Evolutionary conservation across 2,797 vertebrate genomes (phyloP).

Genomic region (Yasuhikotakia modesta): DNA sequence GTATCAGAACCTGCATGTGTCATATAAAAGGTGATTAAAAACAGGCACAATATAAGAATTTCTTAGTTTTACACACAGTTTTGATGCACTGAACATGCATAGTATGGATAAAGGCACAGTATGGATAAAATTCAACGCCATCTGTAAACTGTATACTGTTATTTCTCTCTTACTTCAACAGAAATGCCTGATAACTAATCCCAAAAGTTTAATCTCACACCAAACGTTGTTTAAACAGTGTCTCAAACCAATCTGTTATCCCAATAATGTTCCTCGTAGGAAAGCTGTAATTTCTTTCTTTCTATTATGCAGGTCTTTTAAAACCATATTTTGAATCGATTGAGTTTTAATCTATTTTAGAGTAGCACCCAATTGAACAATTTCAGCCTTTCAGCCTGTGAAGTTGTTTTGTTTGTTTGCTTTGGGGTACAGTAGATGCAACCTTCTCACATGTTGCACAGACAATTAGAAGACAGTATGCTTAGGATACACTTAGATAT

Average conservation of each 20-base stretch:
- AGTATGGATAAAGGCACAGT: background rate
- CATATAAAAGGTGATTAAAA: no score
- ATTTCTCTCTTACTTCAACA: conserved; percentile 48
- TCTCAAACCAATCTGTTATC: background rate
- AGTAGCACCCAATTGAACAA: background rate
- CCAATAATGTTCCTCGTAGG: background rate
- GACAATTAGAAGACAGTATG: background rate
- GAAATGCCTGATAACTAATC: conserved; percentile 66
- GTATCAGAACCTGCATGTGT: no score
- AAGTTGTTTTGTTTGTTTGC: background rate
- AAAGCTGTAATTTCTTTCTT: conserved; percentile 4
- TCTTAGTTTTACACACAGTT: no score
- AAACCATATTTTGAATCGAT: background rate
- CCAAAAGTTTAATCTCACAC: conserved; percentile 47
- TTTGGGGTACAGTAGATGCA: background rate
- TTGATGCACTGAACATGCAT: no score
- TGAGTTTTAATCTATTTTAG: background rate
- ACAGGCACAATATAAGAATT: no score
- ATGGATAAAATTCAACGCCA: background rate
- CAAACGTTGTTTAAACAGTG: conserved; percentile 24
- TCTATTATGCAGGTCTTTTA: background rate
- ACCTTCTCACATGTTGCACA: background rate
- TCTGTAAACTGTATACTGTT: background rate
- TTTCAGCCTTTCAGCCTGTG: background rate
- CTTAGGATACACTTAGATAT: background rate